Evolutionary conservation across 2,113 vertebrate genomes (phyloP).

Genomic region (Istiophorus platypterus): DNA sequence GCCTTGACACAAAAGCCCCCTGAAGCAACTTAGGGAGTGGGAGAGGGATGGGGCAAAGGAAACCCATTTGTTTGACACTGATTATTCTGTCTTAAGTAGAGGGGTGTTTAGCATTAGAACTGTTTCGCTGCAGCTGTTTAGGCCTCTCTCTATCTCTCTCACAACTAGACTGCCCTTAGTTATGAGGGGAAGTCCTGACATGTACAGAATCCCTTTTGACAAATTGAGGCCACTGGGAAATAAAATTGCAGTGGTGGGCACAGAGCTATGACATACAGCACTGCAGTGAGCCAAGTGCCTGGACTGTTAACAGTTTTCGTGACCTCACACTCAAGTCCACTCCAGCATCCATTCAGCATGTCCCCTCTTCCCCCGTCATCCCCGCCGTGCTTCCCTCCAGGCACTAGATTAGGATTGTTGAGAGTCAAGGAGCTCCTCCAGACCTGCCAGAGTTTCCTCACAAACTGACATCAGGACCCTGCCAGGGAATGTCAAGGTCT

Average conservation of each 20-base stretch:
- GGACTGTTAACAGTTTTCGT: slow-evolving; percentile 53
- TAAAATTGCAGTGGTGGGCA: slow-evolving; percentile 61
- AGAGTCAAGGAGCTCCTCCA: slow-evolving; percentile 58
- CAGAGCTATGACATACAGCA: slow-evolving; percentile 48
- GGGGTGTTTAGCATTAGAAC: slow-evolving; percentile 49
- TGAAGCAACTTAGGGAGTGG: slow-evolving; percentile 52
- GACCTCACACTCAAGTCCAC: slow-evolving; percentile 56
- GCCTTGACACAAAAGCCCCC: slow-evolving; percentile 69
- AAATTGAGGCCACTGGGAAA: slow-evolving; percentile 77
- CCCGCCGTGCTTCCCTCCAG: slow-evolving; percentile 35
- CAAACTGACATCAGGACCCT: slow-evolving; percentile 60
- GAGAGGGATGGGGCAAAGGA: slow-evolving; percentile 34
- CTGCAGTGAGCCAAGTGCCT: slow-evolving; percentile 45
- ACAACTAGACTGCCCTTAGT: slow-evolving; percentile 21
- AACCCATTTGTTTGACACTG: slow-evolving; percentile 55
- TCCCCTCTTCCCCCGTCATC: slow-evolving; percentile 36
- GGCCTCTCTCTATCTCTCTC: slow-evolving; percentile 11
- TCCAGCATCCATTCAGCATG: slow-evolving; percentile 31
- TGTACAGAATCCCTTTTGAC: slow-evolving; percentile 60
- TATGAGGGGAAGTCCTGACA: slow-evolving; percentile 58
- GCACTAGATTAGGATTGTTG: slow-evolving; percentile 42
- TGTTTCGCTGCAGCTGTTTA: slow-evolving; percentile 51
- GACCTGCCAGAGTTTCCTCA: slow-evolving; percentile 50
- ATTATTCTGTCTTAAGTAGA: slow-evolving; percentile 68
- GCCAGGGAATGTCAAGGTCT: slow-evolving; percentile 28